A percentile compares a stretch with the other conserved stretches of the same genome.
Evolutionary conservation across 92 coral and sea anemone genomes (phyloP).

Genomic region (Diadumene lineata): DNA sequence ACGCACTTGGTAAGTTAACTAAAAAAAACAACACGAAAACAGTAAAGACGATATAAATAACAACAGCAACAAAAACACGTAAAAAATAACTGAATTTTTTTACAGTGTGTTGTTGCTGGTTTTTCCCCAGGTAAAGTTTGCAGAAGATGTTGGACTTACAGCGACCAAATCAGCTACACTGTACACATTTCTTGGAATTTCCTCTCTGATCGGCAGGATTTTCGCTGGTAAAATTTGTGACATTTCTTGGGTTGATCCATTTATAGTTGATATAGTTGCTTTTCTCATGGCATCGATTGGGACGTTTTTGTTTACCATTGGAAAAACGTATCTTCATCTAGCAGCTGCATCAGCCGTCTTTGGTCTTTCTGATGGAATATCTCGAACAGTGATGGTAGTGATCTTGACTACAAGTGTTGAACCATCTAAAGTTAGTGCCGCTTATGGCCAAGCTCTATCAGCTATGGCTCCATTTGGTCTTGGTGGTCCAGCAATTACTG

Average conservation of each 20-base stretch:
- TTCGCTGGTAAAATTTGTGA: conserved; percentile 50
- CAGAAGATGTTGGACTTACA: conserved; percentile 53
- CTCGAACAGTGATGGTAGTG: conserved; percentile 24
- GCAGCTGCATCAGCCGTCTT: conserved; percentile 21
- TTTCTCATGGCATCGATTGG: conserved; percentile 21
- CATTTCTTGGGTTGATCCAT: conserved; percentile 20
- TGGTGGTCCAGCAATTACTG: conserved; percentile 56
- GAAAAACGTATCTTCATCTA: conserved; percentile 28
- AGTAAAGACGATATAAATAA: too few relatives aligned
- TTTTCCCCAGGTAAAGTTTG: conserved; percentile 52
- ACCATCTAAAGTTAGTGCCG: conserved; percentile 41
- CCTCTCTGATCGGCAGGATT: conserved; percentile 37
- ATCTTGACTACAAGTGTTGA: conserved; percentile 26
- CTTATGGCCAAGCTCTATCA: conserved; percentile 41
- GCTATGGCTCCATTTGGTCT: conserved; percentile 24
- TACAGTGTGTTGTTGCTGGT: background rate
- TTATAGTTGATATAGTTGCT: conserved; percentile 25
- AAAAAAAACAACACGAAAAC: too few relatives aligned
- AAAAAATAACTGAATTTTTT: background rate
- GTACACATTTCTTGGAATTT: conserved; percentile 48
- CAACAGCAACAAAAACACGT: too few relatives aligned
- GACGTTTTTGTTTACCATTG: conserved; percentile 36
- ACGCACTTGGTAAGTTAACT: conserved; percentile 51
- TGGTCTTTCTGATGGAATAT: conserved; percentile 52
- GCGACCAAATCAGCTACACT: conserved; percentile 42